Evolutionary conservation across 2,888 invertebrate species (phyloP).

Genomic region (Sesia bembeciformis): DNA sequence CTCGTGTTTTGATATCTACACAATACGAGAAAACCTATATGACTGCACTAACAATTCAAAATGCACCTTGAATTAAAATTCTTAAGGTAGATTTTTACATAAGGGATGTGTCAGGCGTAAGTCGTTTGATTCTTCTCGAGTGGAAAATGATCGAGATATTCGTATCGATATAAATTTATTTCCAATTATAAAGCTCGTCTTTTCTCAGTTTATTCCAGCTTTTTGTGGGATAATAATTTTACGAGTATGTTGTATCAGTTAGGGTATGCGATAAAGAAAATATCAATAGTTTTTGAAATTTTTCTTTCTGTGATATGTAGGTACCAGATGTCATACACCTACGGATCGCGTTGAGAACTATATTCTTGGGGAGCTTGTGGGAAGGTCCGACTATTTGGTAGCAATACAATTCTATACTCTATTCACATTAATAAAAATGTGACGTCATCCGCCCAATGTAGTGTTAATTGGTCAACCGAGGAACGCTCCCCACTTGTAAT

Average conservation of each 20-base stretch:
- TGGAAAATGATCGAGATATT: slow-evolving; percentile 47
- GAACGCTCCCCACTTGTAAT: too few species aligned
- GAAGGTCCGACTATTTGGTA: too few species aligned
- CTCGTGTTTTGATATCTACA: background rate
- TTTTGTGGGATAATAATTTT: background rate
- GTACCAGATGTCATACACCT: too few species aligned
- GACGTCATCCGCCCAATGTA: too few species aligned
- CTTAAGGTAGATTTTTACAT: too few species aligned
- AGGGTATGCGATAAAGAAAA: background rate
- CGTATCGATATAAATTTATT: slow-evolving; percentile 61
- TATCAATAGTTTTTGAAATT: too few species aligned
- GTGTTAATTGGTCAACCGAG: too few species aligned
- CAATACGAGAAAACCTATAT: background rate
- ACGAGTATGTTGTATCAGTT: background rate
- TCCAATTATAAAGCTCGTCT: slow-evolving; percentile 54
- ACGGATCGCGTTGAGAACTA: too few species aligned
- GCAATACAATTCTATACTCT: too few species aligned
- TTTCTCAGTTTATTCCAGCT: slow-evolving; percentile 26
- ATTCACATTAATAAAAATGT: too few species aligned
- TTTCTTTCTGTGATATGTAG: too few species aligned
- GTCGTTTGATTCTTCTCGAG: slow-evolving; percentile 11
- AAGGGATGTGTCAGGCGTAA: background rate
- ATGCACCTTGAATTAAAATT: background rate
- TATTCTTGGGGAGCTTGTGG: too few species aligned
- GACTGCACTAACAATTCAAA: background rate